Evolutionary conservation across 37 sponge, comb jelly and placozoan genomes (phyloP), one percentile per base, ranked within the genome.

Genomic region (Dysidea cf. avara): DNA sequence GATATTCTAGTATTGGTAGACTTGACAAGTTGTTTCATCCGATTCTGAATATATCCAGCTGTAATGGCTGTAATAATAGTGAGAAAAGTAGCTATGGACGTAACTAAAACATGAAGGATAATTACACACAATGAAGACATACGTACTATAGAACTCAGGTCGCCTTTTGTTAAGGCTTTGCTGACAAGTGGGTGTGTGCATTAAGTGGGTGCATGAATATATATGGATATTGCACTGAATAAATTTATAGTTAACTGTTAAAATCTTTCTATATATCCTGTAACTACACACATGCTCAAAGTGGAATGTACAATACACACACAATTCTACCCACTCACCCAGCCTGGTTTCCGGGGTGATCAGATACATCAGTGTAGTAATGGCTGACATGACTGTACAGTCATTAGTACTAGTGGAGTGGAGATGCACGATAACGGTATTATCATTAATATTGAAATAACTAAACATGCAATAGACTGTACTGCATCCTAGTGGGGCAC

Each of bases 341-440:
- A 72, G 61, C 59, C 77, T 90, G 2, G 91, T 70, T 13, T 77
- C 63, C 33, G 86, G 77, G 2, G 84, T 75, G 49, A 54, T 58
- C 28, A 92, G 39, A 38, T 76, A 88, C 32, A 81, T 75, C 20
- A 92, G 74, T 13, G 93, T 84, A 1, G 82, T 79, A 6, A 92
- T 76, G 31, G 90, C 93, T 3, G 85, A 85, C 40, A 88, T 36
- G 9, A 92, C 90, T 28, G 93, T 92, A 37, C 88, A 90, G 34
- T 88, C 90, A 50, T 84, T 80, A 26, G 69, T 18, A 81, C 93
- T 86, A 25, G n/a, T 29, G 3, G 21, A 11, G 5, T 21, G 39
- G 39, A 63, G 36, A 63, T 22, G 39, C 6, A n/a, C n/a, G 39
- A 36, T 2, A 7, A 2, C 3, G 24, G 6, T 24, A 54, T 54